Conservation (phyloP, 92 coral and sea anemone genomes). For the Parazoanthus atlanticus region DNA sequence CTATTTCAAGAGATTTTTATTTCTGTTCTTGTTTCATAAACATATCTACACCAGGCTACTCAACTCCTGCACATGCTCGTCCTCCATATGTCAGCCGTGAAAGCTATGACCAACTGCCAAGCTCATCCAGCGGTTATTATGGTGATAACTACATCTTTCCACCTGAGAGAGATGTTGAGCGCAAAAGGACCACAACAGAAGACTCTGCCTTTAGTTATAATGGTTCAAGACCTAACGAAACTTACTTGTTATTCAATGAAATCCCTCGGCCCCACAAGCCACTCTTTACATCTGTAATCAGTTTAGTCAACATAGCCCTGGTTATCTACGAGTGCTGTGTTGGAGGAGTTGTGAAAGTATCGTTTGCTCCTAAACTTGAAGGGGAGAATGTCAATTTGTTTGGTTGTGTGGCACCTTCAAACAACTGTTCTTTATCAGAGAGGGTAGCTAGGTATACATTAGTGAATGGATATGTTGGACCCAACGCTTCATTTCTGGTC, state of each 20-base stretch:
- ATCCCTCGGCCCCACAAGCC: constrained; percentile 55
- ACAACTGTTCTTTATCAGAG: constrained; percentile 1
- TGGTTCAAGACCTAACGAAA: neutral
- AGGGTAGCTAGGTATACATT: constrained; percentile 45
- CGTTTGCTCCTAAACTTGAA: constrained; percentile 41
- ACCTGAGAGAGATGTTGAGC: constrained; percentile 46
- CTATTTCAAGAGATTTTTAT: no score
- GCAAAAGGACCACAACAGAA: constrained; percentile 30
- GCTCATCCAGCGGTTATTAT: constrained; percentile 61
- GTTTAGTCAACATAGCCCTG: constrained; percentile 56
- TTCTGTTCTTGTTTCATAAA: neutral
- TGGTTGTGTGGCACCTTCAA: constrained; percentile 56
- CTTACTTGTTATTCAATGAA: constrained; percentile 13
- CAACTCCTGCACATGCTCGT: neutral
- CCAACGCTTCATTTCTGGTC: constrained; percentile 77
- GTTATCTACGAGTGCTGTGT: constrained; percentile 57
- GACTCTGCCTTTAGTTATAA: constrained; percentile 33
- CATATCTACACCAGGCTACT: neutral
- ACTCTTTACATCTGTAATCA: constrained; percentile 59
- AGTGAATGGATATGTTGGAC: constrained; percentile 74
- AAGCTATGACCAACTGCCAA: constrained; percentile 69
- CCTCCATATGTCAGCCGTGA: constrained; percentile 32
- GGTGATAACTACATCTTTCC: constrained; percentile 67
- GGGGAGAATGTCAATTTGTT: constrained; percentile 32
- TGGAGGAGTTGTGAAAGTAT: constrained; percentile 69